Percentiles rank a stretch among this genome's conserved stretches.
These are phyloP conservation scores for Drosophila lini DNA, from an alignment of 1,140 invertebrate species.

Conservation along the genomic window DNA sequence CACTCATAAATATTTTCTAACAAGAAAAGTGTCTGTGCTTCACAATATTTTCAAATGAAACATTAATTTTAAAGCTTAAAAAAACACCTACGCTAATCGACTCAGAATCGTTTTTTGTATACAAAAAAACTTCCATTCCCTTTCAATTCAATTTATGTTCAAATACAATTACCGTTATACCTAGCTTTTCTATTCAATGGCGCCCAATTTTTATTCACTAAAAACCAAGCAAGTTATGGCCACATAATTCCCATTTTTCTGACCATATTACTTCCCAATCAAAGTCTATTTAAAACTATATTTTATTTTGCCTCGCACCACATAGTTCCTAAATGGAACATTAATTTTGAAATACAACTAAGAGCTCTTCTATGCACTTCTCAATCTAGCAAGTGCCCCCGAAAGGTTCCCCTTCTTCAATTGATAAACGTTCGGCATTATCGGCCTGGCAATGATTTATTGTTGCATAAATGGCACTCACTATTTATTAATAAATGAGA, in stretches of 20 bases:
- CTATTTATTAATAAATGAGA: conserved; percentile 65
- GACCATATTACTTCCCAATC: neutral
- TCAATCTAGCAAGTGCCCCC: conserved; percentile 13
- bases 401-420: conserved; percentile 16
- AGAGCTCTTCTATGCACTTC: conserved; percentile 15
- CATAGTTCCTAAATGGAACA: conserved; percentile 17
- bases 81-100: neutral
- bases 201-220: neutral
- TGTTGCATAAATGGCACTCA: conserved; percentile 67
- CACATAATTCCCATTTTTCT: neutral
- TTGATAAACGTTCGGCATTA: conserved; percentile 71
- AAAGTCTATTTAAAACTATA: conserved; percentile 15
- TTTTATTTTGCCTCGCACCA: conserved; percentile 6
- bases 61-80: neutral
- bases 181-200: neutral
- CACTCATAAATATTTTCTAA: neutral
- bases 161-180: neutral
- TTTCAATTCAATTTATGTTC: neutral
- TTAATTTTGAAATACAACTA: conserved; percentile 15
- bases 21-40: neutral
- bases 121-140: neutral
- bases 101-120: neutral
- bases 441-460: conserved; percentile 70
- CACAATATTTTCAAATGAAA: neutral
- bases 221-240: neutral